A percentile compares a stretch with the other conserved stretches of the same genome.
Conservation (phyloP, 2,888 invertebrate genomes). For the Morinoia aosen region DNA sequence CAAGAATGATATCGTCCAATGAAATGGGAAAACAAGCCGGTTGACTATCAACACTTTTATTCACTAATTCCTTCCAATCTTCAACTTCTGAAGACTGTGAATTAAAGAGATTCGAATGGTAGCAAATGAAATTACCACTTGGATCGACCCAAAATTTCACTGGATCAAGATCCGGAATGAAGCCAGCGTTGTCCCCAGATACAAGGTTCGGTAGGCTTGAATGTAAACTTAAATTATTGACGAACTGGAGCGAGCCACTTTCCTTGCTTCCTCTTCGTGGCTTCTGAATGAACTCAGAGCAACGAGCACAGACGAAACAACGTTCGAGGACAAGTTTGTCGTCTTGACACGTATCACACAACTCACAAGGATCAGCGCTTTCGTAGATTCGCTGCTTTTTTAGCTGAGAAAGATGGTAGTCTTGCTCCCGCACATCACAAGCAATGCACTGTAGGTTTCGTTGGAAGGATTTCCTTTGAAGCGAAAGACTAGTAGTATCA, state of each 20-base stretch:
- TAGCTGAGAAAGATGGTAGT: neutral
- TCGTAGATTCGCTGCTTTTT: neutral
- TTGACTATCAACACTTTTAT: neutral
- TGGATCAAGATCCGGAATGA: neutral
- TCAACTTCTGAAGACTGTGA: neutral
- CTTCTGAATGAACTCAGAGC: neutral
- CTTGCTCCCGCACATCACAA: neutral
- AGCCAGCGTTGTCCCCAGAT: neutral
- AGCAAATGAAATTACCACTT: conserved; percentile 36
- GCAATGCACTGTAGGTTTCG: conserved; percentile 23
- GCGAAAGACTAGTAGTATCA: neutral
- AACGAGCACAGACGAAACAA: neutral
- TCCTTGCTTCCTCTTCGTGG: neutral
- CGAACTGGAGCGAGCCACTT: neutral
- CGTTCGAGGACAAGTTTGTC: neutral
- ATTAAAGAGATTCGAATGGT: neutral
- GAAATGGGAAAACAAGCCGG: neutral
- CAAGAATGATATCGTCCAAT: neutral
- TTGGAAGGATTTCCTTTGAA: conserved; percentile 12
- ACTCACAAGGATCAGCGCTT: neutral
- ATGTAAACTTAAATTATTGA: neutral
- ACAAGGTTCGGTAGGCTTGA: conserved; percentile 21
- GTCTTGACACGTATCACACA: neutral
- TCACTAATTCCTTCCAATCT: neutral
- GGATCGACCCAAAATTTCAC: conserved; percentile 37